Conservation (phyloP, 1,140 invertebrate genomes). For the Danaus plexippus region DNA sequence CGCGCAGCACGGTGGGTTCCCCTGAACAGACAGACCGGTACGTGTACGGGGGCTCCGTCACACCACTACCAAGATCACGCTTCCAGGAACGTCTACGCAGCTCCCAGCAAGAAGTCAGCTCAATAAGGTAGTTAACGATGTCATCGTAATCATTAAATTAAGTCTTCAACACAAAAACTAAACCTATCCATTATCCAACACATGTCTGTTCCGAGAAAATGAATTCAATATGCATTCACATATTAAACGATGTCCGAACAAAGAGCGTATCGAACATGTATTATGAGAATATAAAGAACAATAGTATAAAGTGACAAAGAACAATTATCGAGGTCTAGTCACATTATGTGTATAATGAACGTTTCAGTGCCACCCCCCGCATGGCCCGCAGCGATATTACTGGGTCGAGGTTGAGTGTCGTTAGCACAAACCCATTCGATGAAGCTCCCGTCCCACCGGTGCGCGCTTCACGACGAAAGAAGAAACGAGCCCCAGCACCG, state of each 20-base stretch:
- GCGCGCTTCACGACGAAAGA: constrained; percentile 66
- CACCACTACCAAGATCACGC: constrained; percentile 63
- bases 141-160: constrained; percentile 7
- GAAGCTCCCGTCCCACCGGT: constrained; percentile 61
- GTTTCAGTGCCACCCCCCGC: constrained; percentile 47
- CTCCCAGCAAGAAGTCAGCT: constrained; percentile 48
- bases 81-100: constrained; percentile 63
- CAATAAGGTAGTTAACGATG: no score
- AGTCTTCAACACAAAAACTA: no score
- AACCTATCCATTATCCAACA: no score
- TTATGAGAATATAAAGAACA: constrained; percentile 7
- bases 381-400: constrained; percentile 61
- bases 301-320: constrained; percentile 2
- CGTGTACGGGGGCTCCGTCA: constrained; percentile 68
- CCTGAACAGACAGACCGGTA: constrained; percentile 57
- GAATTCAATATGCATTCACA: no score
- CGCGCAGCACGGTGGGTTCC: constrained; percentile 46
- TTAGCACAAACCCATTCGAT: constrained; percentile 73
- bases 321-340: neutral
- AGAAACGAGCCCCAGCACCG: constrained; percentile 67
- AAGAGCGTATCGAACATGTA: no score
- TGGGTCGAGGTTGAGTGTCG: constrained; percentile 69
- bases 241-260: no score
- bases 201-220: no score
- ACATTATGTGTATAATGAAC: neutral